Base-by-base conservation (phyloP, 2,113 vertebrate genomes). In the Noctilio leporinus region DNA sequence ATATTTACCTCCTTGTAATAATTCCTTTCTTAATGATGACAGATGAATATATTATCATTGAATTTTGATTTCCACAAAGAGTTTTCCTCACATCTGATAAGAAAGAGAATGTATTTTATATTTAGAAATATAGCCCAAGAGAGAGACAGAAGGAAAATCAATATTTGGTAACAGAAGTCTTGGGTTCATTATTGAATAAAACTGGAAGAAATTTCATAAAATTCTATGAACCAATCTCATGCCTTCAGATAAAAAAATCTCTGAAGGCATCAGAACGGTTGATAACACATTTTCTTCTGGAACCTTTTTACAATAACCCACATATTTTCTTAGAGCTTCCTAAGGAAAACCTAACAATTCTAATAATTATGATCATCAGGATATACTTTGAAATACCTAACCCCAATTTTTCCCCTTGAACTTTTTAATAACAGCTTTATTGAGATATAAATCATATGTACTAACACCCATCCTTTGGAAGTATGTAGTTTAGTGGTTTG, bases 171-270 rank as follows among this genome's bases (percentile, higher is more conserved):
- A 94, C 40, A 81, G 57, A 95, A 94, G 26, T 78, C 47, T 92
- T 92, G 80, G 47, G 24, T 69, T 91, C 28, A 73, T 92, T 88
- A 95, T 62, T 90, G 49, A 96, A 96, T 96, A 80, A 94, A 93
- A 85, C 45, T 82, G 10, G 35, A 86, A 90, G 40, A 94, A 90
- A 88, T 97, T 33, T 89, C 51, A 97, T 95, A 95, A 95, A 90
- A 75, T 84, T 89, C 35, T 88, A 72, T 86, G 73, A 93, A n/a
- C 26, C 35, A 67, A 70, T 28, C 17, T 73, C 24, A 91, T 59
- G 35, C 26, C 16, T 95, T 89, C 55, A 67, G 75, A 86, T 76
- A 28, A 24, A 57, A 91, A 95, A 95, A 49, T 49, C 14, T 78
- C 59, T 62, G 72, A 93, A 86, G 20, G 20, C 33, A 83, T 92